These are phyloP conservation scores for Ramphastos sulfuratus DNA, from an alignment of 2,113 vertebrate genomes.

Conservation along the genomic window DNA sequence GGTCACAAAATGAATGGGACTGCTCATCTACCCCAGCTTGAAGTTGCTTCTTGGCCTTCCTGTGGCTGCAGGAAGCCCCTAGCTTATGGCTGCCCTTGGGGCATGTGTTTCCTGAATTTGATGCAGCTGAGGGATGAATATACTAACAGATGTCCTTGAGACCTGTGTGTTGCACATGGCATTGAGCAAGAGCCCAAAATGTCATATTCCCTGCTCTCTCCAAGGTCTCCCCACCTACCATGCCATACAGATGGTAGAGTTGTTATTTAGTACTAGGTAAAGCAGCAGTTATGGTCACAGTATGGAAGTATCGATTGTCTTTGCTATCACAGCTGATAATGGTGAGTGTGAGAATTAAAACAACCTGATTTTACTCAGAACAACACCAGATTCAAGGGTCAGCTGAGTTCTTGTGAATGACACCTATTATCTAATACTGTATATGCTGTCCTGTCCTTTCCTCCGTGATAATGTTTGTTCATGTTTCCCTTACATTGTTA, in stretches of 20 bases:
- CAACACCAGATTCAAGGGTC: not conserved
- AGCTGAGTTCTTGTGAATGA: not conserved
- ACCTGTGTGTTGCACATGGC: not conserved
- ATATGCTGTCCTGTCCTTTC: not conserved
- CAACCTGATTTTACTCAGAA: not conserved
- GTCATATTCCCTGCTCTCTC: not conserved
- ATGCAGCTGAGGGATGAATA: not conserved
- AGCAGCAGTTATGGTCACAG: not conserved
- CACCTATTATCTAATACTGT: not conserved
- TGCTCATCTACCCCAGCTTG: not conserved
- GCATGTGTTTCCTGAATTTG: not conserved
- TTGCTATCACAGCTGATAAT: not conserved
- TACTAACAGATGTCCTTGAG: not conserved
- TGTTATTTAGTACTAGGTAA: not conserved
- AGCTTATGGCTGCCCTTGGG: not conserved
- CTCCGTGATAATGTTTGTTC: not conserved
- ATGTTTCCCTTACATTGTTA: not conserved
- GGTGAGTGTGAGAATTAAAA: not conserved
- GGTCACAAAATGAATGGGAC: not conserved
- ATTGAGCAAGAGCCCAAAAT: not conserved
- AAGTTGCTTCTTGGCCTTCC: not conserved
- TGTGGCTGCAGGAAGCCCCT: not conserved
- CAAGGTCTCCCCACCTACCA: accelerated
- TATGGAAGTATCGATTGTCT: not conserved
- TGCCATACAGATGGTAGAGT: not conserved